Evolutionary conservation across 2,113 vertebrate genomes (phyloP), one percentile per base, ranked within the genome.

Genomic region (Microtus oregoni): DNA sequence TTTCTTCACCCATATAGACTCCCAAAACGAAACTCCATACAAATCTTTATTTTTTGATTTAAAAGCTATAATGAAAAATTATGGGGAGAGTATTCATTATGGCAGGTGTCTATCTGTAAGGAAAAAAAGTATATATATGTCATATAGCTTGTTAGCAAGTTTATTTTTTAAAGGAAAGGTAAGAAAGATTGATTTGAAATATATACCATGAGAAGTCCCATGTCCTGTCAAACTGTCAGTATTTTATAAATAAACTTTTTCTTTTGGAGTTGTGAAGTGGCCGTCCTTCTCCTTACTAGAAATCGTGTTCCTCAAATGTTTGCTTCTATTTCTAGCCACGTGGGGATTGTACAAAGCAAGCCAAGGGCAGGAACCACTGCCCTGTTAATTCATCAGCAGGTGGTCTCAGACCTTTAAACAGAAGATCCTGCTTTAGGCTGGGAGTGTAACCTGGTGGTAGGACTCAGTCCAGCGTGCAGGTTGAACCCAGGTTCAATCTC

Each of bases 11-110:
- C 97, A 61, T 44, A 72, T 1, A 94, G 92, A 97, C 94, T 96
- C 96, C 90, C 77, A 94, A 93, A 96, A 86, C 72, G 28, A 68
- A 97, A 95, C 76, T 72, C 95, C 58, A 93, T 90, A 94, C 95
- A 98, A 97, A 98, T 98, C 94, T 98, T 98, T 98, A 98, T 98
- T 98, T 98, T 98, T 98, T 98, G 94, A 97, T 98, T 98, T 98
- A 95, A 97, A 97, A 95, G 86, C 96, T 95, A 97, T 94, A 97
- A 91, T 47, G 85, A 97, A 90, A 94, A 97, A 93, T 63, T 86
- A 96, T 47, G 87, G 93, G 96, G 83, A 97, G 94, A 97, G 89
- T 95, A 91, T 89, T 97, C 95, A 73, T 97, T 89, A 89, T 77
- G 96, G 96, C 97, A 96, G 97, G 97, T 95, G 96, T 97, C 95